Percentiles rank a stretch among this genome's conserved stretches.
Conservation (phyloP, 2,888 invertebrate genomes). For the Nymphalis polychloros region DNA sequence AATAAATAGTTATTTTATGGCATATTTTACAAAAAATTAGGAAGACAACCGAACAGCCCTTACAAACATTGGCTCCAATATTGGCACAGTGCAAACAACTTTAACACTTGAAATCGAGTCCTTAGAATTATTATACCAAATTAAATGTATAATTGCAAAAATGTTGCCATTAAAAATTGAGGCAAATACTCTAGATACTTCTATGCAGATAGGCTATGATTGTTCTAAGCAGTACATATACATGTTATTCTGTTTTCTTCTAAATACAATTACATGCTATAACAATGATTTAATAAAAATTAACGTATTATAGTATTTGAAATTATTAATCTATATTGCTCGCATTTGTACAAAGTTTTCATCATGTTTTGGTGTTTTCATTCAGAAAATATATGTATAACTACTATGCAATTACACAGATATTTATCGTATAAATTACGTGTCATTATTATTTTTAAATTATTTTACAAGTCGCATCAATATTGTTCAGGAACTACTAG, state of each 20-base stretch:
- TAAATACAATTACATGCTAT: slow-evolving; percentile 71
- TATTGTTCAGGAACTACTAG: slow-evolving; percentile 38
- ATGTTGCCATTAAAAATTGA: neutral
- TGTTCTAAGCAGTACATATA: slow-evolving; percentile 54
- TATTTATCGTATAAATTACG: slow-evolving; percentile 35
- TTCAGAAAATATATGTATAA: slow-evolving; percentile 71
- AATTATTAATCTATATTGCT: slow-evolving; percentile 79
- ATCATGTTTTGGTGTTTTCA: slow-evolving; percentile 77
- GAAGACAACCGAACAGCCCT: neutral
- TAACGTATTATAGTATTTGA: slow-evolving; percentile 67
- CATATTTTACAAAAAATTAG: neutral
- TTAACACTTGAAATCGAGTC: neutral
- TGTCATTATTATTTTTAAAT: slow-evolving; percentile 59
- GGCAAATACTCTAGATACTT: slow-evolving; percentile 26
- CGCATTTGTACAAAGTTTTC: slow-evolving; percentile 81
- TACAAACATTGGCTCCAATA: neutral
- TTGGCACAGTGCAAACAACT: no score
- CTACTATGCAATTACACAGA: slow-evolving; percentile 67
- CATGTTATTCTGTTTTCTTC: slow-evolving; percentile 51
- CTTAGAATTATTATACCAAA: neutral
- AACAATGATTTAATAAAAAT: slow-evolving; percentile 69
- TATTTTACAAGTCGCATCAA: slow-evolving; percentile 43
- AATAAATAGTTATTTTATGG: neutral
- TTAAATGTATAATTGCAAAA: no score
- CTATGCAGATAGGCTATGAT: slow-evolving; percentile 43